Conservation (phyloP, 2,113 vertebrate species). For the Hypocryptadius cinnamomeus region DNA sequence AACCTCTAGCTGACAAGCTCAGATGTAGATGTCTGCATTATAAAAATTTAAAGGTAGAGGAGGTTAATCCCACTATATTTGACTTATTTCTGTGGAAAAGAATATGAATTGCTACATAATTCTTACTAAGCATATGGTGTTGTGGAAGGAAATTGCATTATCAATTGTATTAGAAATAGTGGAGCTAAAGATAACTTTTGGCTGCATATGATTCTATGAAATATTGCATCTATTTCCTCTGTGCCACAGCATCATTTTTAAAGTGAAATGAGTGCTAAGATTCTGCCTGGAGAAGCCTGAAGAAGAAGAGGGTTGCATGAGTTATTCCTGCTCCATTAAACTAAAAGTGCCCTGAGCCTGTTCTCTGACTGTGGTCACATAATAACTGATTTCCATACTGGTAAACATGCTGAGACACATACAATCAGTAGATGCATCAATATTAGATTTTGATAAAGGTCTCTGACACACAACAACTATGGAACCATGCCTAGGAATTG, state of each 20-base stretch:
- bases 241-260: background rate
- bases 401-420: background rate
- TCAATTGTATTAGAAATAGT: background rate
- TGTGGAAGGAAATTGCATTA: background rate
- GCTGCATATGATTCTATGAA: background rate
- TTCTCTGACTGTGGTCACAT: background rate
- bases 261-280: background rate
- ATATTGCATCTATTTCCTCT: background rate
- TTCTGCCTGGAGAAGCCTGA: background rate
- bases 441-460: background rate
- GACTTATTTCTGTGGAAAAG: background rate
- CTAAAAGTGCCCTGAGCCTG: background rate
- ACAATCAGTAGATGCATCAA: background rate
- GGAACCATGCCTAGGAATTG: background rate
- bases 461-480: background rate
- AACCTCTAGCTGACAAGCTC: background rate
- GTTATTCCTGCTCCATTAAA: background rate
- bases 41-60: background rate
- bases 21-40: background rate
- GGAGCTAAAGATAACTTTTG: background rate
- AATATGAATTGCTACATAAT: background rate
- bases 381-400: background rate
- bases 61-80: background rate
- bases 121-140: background rate
- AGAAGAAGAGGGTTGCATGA: background rate